Conservation (phyloP, 1,140 invertebrate species). For the Brachionus plicatilis region DNA sequence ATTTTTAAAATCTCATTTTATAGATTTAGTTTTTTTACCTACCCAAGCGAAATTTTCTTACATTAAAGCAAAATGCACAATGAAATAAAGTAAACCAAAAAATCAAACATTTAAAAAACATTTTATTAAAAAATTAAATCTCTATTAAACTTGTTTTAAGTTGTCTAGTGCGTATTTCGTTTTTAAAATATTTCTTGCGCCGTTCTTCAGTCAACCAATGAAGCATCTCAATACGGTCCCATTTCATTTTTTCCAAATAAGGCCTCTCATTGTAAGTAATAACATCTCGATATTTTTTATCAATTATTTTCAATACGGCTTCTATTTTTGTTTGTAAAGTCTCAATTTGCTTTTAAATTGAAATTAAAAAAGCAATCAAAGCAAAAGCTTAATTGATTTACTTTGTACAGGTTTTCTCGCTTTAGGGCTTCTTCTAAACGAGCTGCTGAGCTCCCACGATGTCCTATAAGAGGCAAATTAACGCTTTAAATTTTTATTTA, state of each 20-base stretch:
- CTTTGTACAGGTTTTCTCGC: conserved; percentile 46
- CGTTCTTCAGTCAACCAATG: conserved; percentile 55
- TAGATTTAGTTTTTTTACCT: neutral
- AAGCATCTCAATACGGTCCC: conserved; percentile 55
- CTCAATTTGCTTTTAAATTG: neutral
- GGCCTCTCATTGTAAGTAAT: conserved; percentile 46
- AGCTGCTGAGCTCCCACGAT: conserved; percentile 48
- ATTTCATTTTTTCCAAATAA: conserved; percentile 55
- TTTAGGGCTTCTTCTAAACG: conserved; percentile 51
- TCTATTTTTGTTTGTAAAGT: conserved; percentile 34
- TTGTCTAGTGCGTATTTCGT: neutral
- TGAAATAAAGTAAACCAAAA: neutral
- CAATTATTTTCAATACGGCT: neutral
- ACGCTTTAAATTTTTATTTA: neutral
- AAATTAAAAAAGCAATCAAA: neutral
- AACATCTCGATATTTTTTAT: conserved; percentile 25
- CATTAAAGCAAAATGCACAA: neutral
- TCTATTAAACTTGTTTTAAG: conserved; percentile 17
- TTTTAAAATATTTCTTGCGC: conserved; percentile 28
- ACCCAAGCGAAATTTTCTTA: neutral
- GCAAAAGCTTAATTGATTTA: conserved; percentile 44
- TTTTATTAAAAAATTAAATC: conserved; percentile 31
- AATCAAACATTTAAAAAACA: neutral
- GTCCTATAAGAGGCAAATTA: neutral
- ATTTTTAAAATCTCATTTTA: neutral